phyloP scores from a whole-genome alignment of 2,888 invertebrate species.

The Melanophora roralis region DNA sequence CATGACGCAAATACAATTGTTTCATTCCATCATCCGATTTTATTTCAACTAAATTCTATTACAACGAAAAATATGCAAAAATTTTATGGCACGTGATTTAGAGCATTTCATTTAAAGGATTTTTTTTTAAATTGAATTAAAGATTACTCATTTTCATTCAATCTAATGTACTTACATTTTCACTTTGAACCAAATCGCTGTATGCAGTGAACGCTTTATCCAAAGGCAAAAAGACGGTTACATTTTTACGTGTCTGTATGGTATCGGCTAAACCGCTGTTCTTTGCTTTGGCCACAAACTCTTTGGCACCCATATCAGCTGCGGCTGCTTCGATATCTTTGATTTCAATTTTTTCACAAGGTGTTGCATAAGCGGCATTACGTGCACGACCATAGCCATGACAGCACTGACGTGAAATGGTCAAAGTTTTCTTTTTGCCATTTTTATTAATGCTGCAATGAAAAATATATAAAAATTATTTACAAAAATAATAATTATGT shows the following conservation, averaged over 20 bases:
- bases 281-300: slow-evolving; percentile 80
- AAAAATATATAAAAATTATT: slow-evolving; percentile 14
- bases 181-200: slow-evolving; percentile 78
- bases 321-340: slow-evolving; percentile 80
- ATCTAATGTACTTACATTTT: slow-evolving; percentile 78
- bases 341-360: slow-evolving; percentile 80
- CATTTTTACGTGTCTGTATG: slow-evolving; percentile 77
- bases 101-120: not conserved
- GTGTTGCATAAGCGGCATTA: slow-evolving; percentile 75
- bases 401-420: slow-evolving; percentile 83
- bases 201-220: slow-evolving; percentile 81
- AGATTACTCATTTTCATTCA: no score
- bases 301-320: slow-evolving; percentile 79
- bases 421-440: slow-evolving; percentile 81
- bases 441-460: slow-evolving; percentile 78
- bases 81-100: not conserved
- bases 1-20: slow-evolving; percentile 80
- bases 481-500: slow-evolving; percentile 25
- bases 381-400: slow-evolving; percentile 80
- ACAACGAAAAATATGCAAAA: not conserved
- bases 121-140: no score
- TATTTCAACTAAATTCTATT: slow-evolving; percentile 78
- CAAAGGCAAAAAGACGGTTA: slow-evolving; percentile 82
- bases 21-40: slow-evolving; percentile 74
- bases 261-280: slow-evolving; percentile 78